These are phyloP conservation scores for Sebastes steindachneri DNA, from an alignment of 2,797 vertebrate species.

Conservation along the genomic window DNA sequence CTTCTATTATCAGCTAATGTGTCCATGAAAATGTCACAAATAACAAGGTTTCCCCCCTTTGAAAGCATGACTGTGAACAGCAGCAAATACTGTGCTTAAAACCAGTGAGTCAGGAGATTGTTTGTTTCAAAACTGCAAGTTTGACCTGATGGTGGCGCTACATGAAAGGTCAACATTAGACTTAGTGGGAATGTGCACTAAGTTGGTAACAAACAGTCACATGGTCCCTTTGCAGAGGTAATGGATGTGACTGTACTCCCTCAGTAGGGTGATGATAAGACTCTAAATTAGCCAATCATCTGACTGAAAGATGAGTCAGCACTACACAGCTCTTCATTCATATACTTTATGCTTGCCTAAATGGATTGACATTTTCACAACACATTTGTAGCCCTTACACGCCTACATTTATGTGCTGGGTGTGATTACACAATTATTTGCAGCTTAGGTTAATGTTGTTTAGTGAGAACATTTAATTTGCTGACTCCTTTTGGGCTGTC, in stretches of 20 bases:
- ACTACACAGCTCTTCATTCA: constrained; percentile 19
- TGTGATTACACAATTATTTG: constrained; percentile 32
- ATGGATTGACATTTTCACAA: constrained; percentile 42
- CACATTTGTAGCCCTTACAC: constrained; percentile 7
- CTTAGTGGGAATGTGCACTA: neutral
- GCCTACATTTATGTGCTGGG: constrained; percentile 9
- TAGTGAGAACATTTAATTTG: constrained; percentile 37
- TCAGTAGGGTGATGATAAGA: constrained; percentile 6
- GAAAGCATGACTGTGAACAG: neutral
- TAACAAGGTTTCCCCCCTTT: neutral
- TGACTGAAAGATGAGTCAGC: constrained; percentile 27
- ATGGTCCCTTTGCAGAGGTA: constrained; percentile 4
- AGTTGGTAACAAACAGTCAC: neutral
- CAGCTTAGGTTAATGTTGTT: constrained; percentile 33
- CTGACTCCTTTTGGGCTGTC: constrained; percentile 20
- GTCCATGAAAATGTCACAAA: neutral
- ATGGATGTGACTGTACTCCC: constrained; percentile 6
- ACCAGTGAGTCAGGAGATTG: neutral
- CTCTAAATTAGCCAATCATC: constrained; percentile 19
- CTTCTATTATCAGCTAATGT: neutral
- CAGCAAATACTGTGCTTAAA: neutral
- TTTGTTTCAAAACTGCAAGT: neutral
- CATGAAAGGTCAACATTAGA: neutral
- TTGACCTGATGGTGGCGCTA: neutral
- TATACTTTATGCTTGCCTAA: neutral